A percentile compares a stretch with the other conserved stretches of the same genome.
These are phyloP conservation scores for Bufo gargarizans DNA, from an alignment of 2,113 vertebrate genomes.

Conservation along the genomic window DNA sequence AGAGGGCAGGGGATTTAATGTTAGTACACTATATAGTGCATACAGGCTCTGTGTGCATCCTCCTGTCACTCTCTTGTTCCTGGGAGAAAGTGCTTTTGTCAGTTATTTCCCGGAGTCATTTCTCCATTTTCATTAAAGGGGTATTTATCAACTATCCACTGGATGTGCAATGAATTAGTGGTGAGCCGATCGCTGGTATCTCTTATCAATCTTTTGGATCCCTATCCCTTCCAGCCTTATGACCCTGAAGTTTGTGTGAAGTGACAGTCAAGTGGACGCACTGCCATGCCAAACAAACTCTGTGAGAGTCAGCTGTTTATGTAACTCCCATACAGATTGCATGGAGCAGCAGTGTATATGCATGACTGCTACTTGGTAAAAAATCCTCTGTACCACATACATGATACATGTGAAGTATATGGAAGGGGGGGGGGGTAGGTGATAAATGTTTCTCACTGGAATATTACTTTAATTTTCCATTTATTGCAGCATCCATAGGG, in stretches of 20 bases:
- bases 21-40: neutral
- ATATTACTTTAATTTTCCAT: neutral
- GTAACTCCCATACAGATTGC: neutral
- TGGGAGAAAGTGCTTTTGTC: neutral
- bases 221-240: no score
- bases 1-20: neutral
- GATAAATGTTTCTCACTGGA: no score
- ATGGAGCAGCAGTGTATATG: neutral
- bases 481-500: neutral
- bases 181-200: no score
- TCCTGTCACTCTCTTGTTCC: neutral
- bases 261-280: no score
- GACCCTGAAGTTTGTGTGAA: no score
- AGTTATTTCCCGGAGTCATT: neutral
- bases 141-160: neutral
- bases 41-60: neutral
- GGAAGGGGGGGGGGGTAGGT: no score
- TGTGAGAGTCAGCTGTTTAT: neutral
- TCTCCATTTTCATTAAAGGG: neutral
- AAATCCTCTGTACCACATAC: neutral
- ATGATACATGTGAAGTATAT: no score
- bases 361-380: neutral
- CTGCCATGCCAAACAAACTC: no score
- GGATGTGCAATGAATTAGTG: no score
- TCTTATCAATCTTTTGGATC: no score